Base-by-base conservation (phyloP, 2,797 vertebrate species). In the Cynodonichthys magdalenae region DNA sequence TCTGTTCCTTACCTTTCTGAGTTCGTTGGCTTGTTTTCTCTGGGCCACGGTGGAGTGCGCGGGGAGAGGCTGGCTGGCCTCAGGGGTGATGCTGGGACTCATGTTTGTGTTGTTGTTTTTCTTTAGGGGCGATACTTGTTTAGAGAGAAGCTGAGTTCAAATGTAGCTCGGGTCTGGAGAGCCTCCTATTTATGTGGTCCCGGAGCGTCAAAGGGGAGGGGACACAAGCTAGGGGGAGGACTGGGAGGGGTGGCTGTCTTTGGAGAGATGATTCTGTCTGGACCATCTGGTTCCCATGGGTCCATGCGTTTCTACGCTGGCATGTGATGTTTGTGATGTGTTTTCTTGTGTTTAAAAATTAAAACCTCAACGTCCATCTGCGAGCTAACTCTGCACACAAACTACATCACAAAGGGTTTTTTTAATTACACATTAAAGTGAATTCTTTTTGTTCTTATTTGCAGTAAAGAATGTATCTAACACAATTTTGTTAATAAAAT, bases 1-100 rank as follows among this genome's bases (percentile, higher is more conserved):
- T 52, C 0, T 24, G 20, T 17, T 29, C 2, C 91, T 94, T 84
- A 97, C 95, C 95, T 96, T 96, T 88, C 95, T 95, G 61, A 95
- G 77, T 70, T 95, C 94, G 60, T 93, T 89, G 19, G 94, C 90
- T 46, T 94, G 92, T 80, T 86, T 91, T 44, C 92, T 93, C 72
- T 93, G 91, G 66, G 93, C 91, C 66, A 94, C 90, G 5, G 93
- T 95, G 88, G 93, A 90, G 69, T 80, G 77, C 28, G 69, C 49
- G 18, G 74, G 61, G 62, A 74, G 68, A 71, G 82, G 69, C 80
- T 84, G 84, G 39, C 12, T 71, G 34, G 88, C 77, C 50, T 86
- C 79, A 1, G 83, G 44, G 2, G 63, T 71, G 63, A 86, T 67
- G 81, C 81, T 90, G 59, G 94, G 92, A 87, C 89, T 83, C 93